Evolutionary conservation across 2,888 invertebrate genomes (phyloP), one percentile per base, ranked within the genome.

Genomic region (Chromoteleia sp.): DNA sequence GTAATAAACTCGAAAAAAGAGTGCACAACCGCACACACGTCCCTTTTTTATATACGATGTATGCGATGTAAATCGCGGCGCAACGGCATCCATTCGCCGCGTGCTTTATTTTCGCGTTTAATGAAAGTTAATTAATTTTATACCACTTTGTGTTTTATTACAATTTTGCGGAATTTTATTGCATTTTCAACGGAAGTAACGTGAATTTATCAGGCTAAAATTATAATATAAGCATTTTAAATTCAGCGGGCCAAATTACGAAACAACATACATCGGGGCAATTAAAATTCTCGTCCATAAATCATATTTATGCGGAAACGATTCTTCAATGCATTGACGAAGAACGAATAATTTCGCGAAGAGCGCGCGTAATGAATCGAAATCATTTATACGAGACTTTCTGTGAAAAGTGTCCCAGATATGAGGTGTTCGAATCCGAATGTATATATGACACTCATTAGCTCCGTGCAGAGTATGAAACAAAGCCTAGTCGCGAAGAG

Each of bases 361-460:
- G 41, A 39, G 43, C 71, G 25, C 33, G 25, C 10, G 0, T 15
- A 21, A 21, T 17, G 33, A 59, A 61, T 58, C 25, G 54, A 61
- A 61, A 54, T 61, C 45, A 54, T 76, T 68, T 70, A 33, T 43
- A 21, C 17, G 21, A 43, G 39, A 19, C 29, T 45, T 61, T 54
- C 48, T 73, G 54, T 68, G 30, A 29, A 67, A 74, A 17, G 50
- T 10, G 30, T 7, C 19, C 33, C 15, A 80, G 39, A 59, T 56
- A 63, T 52, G 68, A 52, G 68, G 63, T 30, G 21, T 17, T 52
- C 19, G 41, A 61, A 33, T 45, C 30, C 43, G 14, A 56, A 52
- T 48, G 45, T 74, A 67, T 59, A 73, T 68, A 74, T 74, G 41
- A 67, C 41, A 74, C 74, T 74, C 74, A 79, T 79, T 79, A 74